Percentiles rank a stretch among this genome's conserved stretches.
These are phyloP conservation scores for Plotosus lineatus DNA, from an alignment of 2,113 vertebrate genomes.

Conservation along the genomic window DNA sequence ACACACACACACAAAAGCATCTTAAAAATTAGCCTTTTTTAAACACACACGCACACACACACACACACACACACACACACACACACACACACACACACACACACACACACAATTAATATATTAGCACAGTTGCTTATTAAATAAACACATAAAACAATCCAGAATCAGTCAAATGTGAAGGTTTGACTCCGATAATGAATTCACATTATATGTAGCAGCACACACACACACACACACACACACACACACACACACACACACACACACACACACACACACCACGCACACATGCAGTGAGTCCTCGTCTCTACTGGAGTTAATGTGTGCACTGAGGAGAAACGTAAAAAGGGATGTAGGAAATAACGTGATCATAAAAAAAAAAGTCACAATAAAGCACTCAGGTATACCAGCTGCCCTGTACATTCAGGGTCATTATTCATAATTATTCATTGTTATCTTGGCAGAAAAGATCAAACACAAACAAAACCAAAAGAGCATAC, in stretches of 20 bases:
- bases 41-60: not conserved
- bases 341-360: slow-evolving; percentile 30
- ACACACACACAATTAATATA: no score
- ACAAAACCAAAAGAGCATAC: slow-evolving; percentile 21
- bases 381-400: slow-evolving; percentile 43
- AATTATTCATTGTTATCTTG: no score
- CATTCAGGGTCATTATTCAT: no score
- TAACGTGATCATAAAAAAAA: slow-evolving; percentile 32
- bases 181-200: no score
- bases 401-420: slow-evolving; percentile 36
- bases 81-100: no score
- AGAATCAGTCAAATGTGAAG: not conserved
- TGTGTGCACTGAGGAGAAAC: slow-evolving; percentile 29
- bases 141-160: not conserved
- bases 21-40: not conserved
- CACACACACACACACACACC: not conserved
- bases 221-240: not conserved
- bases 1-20: no score
- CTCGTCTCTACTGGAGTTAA: slow-evolving; percentile 36
- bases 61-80: no score
- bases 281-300: no score
- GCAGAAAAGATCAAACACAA: slow-evolving; percentile 22
- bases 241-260: not conserved
- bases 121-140: not conserved
- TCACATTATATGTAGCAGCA: no score